phyloP scores from a whole-genome alignment of 2,888 invertebrate genomes.

The Hymenopus coronatus region DNA sequence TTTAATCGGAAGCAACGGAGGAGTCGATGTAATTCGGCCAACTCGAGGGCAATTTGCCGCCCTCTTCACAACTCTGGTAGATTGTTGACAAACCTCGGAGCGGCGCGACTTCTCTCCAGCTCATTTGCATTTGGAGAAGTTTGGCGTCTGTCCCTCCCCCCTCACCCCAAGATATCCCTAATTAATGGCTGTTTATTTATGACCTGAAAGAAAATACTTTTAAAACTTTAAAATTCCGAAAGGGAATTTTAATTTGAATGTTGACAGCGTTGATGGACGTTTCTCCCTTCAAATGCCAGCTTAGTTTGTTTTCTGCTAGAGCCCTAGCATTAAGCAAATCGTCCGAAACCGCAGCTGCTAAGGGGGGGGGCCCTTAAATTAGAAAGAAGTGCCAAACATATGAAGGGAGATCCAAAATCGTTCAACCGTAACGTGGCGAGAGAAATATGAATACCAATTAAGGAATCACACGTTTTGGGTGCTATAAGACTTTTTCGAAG shows the following conservation, averaged over 20 bases:
- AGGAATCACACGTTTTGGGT: background rate
- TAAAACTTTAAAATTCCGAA: background rate
- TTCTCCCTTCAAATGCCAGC: background rate
- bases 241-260: background rate
- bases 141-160: background rate
- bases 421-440: no score
- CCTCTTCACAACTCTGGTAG: background rate
- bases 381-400: background rate
- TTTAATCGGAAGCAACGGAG: background rate
- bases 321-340: background rate
- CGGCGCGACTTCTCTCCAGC: background rate
- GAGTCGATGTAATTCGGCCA: background rate
- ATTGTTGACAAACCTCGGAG: background rate
- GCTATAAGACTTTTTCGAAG: background rate
- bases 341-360: background rate
- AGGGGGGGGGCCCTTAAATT: background rate
- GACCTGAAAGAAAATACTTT: background rate
- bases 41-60: background rate
- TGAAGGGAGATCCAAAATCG: background rate
- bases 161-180: background rate
- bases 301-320: background rate
- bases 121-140: background rate
- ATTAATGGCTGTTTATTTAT: background rate
- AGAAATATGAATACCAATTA: background rate
- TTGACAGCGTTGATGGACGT: background rate